Base-by-base conservation (phyloP, 2,113 vertebrate genomes). In the Petrocephalus microphthalmus region DNA sequence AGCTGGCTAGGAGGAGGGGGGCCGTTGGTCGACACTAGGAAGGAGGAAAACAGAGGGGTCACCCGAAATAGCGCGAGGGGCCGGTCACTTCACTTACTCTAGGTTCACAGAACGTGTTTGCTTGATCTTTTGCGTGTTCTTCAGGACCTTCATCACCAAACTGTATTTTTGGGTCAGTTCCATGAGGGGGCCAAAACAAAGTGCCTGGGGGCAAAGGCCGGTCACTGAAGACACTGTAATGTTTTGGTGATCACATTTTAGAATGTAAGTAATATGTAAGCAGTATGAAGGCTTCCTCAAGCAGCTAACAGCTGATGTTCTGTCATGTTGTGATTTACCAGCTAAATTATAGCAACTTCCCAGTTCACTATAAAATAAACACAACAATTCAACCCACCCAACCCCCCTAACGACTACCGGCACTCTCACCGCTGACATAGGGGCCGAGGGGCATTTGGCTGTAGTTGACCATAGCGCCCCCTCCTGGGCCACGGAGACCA, bases 371-470 rank as follows among this genome's bases (percentile, higher is more conserved):
- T 84, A 13, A 51, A 42, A 52, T 20, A 22, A 49, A 25, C 47
- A 84, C 49, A 71, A 33, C 8, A 37, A 29, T 5, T 17, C 4
- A 37, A 53, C 7, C 7, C 13, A 53, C 7, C 25, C 67, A 33
- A 29, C 29, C 17, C 33, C 5, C 15, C 53, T 3, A 19, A 54
- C 13, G 17, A 15, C 53, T 54, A 15, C 53, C 13, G 53, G 53
- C 1, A 0, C 5, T 0, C 97, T 94, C 95, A 99, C 98, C 97
- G 0, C 98, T 98, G 94, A 99, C 97, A 0, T 99, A 99, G 0
- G 98, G 98, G 87, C 98, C 98, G 90, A 99, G 95, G 88, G 98
- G 98, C 98, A 99, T 99, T 96, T 99, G 98, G 89, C 96, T 99
- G 95, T 99, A 99, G 95, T 99, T 99, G 91, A 99, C 96, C 93